phyloP scores from a whole-genome alignment of 92 coral and sea anemone genomes.

The Phenganax subtilis region DNA sequence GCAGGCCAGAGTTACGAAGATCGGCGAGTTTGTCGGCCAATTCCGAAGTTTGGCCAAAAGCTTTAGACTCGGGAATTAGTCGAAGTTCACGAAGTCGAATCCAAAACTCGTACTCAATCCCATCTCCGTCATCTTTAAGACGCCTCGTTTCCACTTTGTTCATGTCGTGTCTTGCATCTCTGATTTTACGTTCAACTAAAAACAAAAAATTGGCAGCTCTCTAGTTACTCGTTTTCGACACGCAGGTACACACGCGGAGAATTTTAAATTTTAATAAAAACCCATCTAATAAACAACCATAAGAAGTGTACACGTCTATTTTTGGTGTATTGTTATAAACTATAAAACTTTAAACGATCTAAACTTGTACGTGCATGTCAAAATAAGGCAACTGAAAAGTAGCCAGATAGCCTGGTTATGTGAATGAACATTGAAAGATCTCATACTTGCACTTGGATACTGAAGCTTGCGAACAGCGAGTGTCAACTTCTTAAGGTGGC shows the following conservation, averaged over 20 bases:
- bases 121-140: slow-evolving; percentile 60
- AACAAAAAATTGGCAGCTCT: background rate
- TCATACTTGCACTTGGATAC: slow-evolving; percentile 75
- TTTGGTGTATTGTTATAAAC: background rate
- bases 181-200: slow-evolving; percentile 77
- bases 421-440: background rate
- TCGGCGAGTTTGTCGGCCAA: slow-evolving; percentile 83
- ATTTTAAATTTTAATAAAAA: background rate
- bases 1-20: slow-evolving; percentile 65
- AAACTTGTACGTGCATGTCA: no score
- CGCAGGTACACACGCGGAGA: background rate
- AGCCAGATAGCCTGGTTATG: no score
- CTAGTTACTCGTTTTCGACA: background rate
- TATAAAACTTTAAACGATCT: background rate
- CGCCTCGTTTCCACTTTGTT: slow-evolving; percentile 49
- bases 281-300: no score
- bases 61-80: slow-evolving; percentile 84
- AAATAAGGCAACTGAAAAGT: no score
- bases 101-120: slow-evolving; percentile 73
- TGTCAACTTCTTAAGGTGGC: slow-evolving; percentile 66
- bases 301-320: background rate
- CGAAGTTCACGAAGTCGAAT: slow-evolving; percentile 68
- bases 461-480: slow-evolving; percentile 79
- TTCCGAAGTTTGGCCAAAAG: slow-evolving; percentile 80
- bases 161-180: slow-evolving; percentile 61